Evolutionary conservation across 2,113 vertebrate species (phyloP).

Genomic region (Pseudopodoces humilis): DNA sequence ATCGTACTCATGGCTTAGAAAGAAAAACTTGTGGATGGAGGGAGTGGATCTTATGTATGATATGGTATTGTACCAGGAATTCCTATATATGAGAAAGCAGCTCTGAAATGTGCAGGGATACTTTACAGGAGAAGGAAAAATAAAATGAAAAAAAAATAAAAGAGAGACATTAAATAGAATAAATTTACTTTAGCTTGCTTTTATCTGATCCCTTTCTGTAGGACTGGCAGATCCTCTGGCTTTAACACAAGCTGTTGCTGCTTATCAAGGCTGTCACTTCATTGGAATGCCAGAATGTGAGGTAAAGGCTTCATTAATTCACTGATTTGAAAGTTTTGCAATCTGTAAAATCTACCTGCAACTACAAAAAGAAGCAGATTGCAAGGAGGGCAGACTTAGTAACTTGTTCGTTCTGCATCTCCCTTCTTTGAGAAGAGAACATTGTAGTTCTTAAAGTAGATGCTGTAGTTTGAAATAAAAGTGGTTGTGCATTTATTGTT

Average conservation of each 20-base stretch:
- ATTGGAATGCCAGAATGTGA: constrained; percentile 99
- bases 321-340: neutral
- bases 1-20: neutral
- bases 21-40: neutral
- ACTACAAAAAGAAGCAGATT: neutral
- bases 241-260: constrained; percentile 90
- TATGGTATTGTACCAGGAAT: neutral
- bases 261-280: constrained; percentile 96
- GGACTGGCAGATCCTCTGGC: constrained; percentile 92
- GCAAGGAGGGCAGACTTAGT: neutral
- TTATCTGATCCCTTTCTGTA: constrained; percentile 50
- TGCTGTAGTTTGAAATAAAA: neutral
- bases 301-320: constrained; percentile 72
- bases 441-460: neutral
- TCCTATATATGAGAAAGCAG: neutral
- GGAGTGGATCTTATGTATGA: neutral
- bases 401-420: neutral
- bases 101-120: neutral
- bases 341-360: neutral
- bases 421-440: neutral
- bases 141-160: no score
- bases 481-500: neutral
- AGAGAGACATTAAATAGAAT: neutral
- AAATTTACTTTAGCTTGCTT: neutral
- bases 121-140: neutral